A percentile compares a stretch with the other conserved stretches of the same genome.
Conservation (phyloP, 2,797 vertebrate genomes). For the Vipera ursinii region DNA sequence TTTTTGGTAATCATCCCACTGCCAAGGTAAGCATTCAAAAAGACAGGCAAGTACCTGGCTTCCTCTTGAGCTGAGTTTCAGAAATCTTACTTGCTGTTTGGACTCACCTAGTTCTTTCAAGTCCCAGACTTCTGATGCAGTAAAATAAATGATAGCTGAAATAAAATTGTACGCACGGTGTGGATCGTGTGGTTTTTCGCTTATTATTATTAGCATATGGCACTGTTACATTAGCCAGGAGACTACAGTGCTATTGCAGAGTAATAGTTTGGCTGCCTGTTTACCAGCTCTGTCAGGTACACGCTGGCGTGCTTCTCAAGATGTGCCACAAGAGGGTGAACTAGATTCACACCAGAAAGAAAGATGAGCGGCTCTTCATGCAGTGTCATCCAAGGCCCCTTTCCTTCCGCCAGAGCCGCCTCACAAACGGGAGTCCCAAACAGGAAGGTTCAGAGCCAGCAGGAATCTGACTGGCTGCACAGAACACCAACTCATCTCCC, state of each 20-base stretch:
- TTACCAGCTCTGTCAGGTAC: neutral
- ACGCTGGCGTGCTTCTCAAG: neutral
- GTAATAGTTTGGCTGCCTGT: neutral
- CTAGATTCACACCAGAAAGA: neutral
- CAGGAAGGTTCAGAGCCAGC: neutral
- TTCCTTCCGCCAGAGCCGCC: neutral
- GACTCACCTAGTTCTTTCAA: neutral
- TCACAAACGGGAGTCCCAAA: neutral
- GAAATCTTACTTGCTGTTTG: neutral
- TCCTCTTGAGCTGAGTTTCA: neutral
- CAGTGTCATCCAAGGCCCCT: neutral
- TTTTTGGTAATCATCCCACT: neutral
- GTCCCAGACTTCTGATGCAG: neutral
- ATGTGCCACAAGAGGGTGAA: neutral
- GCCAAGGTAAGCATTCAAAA: neutral
- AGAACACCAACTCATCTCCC: too few relatives aligned
- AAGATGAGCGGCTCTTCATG: neutral
- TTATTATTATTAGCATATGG: neutral
- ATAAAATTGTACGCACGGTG: neutral
- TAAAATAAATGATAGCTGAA: neutral
- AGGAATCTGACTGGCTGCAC: neutral
- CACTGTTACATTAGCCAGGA: too few relatives aligned
- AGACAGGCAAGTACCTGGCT: neutral
- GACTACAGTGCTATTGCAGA: neutral
- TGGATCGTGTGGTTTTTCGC: neutral